Evolutionary conservation across 2,113 vertebrate genomes (phyloP).

Genomic region (Phycodurus eques): DNA sequence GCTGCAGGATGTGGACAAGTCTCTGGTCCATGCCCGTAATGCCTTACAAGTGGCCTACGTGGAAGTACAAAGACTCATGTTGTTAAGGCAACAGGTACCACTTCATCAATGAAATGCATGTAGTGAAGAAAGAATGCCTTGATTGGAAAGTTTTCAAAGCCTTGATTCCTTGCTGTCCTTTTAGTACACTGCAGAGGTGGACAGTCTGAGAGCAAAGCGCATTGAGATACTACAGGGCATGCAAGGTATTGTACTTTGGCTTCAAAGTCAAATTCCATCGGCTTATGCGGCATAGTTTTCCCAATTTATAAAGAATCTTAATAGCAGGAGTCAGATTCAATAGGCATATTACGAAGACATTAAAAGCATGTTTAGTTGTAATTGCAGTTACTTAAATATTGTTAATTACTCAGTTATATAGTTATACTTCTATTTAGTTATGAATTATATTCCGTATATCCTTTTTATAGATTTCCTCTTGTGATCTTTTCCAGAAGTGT

Average conservation of each 20-base stretch:
- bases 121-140: background rate
- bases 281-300: background rate
- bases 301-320: background rate
- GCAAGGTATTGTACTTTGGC: constrained; percentile 74
- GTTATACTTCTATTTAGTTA: too few species aligned
- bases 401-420: too few species aligned
- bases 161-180: constrained; percentile 2
- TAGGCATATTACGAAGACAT: too few species aligned
- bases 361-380: too few species aligned
- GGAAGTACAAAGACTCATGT: constrained; percentile 84
- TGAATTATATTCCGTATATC: too few species aligned
- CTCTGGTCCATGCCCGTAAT: constrained; percentile 79
- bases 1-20: constrained; percentile 79
- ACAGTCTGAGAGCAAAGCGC: constrained; percentile 82
- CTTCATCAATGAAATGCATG: background rate
- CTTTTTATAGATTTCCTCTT: background rate
- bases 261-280: background rate
- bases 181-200: constrained; percentile 87
- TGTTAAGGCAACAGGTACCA: constrained; percentile 86
- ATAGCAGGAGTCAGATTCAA: too few species aligned
- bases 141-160: background rate
- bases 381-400: too few species aligned
- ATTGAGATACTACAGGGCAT: constrained; percentile 89
- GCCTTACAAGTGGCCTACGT: constrained; percentile 80
- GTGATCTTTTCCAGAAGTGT: constrained; percentile 38